Base-by-base conservation (phyloP, 2,888 invertebrate genomes). In the Eristalinus aeneus region DNA sequence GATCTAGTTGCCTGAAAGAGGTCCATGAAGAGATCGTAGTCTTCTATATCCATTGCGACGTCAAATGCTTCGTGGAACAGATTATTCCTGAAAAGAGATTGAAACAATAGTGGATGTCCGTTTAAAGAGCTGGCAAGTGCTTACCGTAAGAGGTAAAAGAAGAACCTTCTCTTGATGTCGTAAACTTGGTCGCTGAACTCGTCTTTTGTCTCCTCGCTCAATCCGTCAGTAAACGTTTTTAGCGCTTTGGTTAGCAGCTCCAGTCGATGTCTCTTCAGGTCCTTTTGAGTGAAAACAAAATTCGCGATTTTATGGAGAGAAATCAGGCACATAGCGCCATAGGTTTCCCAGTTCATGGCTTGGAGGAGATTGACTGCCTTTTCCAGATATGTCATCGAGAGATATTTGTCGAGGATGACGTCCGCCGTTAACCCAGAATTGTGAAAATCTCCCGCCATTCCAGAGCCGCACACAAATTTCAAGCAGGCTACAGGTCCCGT, bases 11-110 rank as follows among this genome's bases (percentile, higher is more conserved):
- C 94, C 93, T 96, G 96, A 90, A 95, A 95, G 74, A 96, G 94
- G 93, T 97, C 97, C 95, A 96, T 95, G 91, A 97, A 98, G 81
- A 98, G 94, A 93, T 98, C 98, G 91, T 96, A 96, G 90, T 97
- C 97, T 69, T 95, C 95, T 88, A 98, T 94, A 91, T 98, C 97
- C 88, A 97, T 96, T 0, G 97, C 98, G 80, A 97, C 93, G 77
- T 97, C 94, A 90, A 97, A 96, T 1, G 98, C 97, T 90, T 97
- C 97, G 91, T 96, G 96, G 90, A 95, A 94, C 89, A 96, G 94
- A 71, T 95, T 94, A 88, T 96, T 95, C 85, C 97, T 95, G 89
- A 0, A 79, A 68, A 5, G 9, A 56, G 5, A 4, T n/a, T n/a
- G 12, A 23, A 11, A 16, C 2, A 46, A 67, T 32, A 27, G 8